phyloP scores from a whole-genome alignment of 2,113 vertebrate genomes.

The Entelurus aequoreus region DNA sequence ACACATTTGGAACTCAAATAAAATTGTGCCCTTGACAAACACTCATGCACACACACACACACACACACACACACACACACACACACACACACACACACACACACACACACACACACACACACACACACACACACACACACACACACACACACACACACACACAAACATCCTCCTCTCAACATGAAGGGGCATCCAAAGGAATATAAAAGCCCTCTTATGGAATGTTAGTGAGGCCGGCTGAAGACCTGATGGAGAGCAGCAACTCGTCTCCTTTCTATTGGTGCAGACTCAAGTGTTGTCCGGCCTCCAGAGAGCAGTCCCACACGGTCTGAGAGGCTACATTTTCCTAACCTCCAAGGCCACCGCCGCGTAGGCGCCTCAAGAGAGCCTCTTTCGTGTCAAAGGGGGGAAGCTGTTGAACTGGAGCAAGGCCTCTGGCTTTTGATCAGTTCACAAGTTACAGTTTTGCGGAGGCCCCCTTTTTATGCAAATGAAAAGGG shows the following conservation, averaged over 20 bases:
- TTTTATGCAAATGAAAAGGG: slow-evolving; percentile 71
- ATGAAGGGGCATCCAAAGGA: slow-evolving; percentile 54
- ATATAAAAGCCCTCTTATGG: slow-evolving; percentile 64
- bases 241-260: slow-evolving; percentile 55
- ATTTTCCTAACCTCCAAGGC: slow-evolving; percentile 78
- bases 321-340: slow-evolving; percentile 62
- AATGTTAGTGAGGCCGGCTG: slow-evolving; percentile 61
- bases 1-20: too few relatives aligned
- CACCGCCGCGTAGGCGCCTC: slow-evolving; percentile 69
- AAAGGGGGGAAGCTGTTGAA: slow-evolving; percentile 71
- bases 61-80: neutral
- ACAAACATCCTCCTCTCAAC: slow-evolving; percentile 38
- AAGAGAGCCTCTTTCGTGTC: slow-evolving; percentile 76
- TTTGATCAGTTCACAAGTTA: slow-evolving; percentile 83
- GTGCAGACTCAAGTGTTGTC: slow-evolving; percentile 65
- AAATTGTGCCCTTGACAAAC: neutral
- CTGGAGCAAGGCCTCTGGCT: slow-evolving; percentile 64
- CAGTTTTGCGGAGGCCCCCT: slow-evolving; percentile 70
- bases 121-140: slow-evolving; percentile 3
- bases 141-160: slow-evolving; percentile 13
- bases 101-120: neutral
- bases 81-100: neutral
- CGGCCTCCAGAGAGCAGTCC: slow-evolving; percentile 62
- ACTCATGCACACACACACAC: too few relatives aligned
- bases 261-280: slow-evolving; percentile 57